Percentiles rank a stretch among this genome's conserved stretches.
Evolutionary conservation across 1,140 invertebrate species (phyloP).

Genomic region (Uloborus diversus): DNA sequence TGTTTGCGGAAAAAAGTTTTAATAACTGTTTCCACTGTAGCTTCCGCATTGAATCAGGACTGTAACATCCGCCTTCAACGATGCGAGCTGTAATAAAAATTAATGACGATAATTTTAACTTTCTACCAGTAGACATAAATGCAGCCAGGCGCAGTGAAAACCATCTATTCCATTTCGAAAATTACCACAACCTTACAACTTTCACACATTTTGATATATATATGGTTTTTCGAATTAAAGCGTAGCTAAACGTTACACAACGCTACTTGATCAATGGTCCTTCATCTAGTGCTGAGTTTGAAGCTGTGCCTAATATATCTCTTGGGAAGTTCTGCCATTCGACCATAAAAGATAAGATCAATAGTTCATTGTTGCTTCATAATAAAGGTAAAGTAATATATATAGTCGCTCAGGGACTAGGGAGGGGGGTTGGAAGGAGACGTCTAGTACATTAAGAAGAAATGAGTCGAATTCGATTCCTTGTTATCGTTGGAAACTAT

Average conservation of each 20-base stretch:
- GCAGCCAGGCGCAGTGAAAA: constrained; percentile 19
- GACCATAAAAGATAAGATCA: constrained; percentile 31
- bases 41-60: background rate
- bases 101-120: constrained; percentile 48
- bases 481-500: background rate
- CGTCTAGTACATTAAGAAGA: background rate
- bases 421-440: background rate
- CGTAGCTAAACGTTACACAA: constrained; percentile 1
- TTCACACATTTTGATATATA: constrained; percentile 34
- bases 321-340: constrained; percentile 7
- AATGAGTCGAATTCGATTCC: background rate
- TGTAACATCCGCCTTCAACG: background rate
- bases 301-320: constrained; percentile 28
- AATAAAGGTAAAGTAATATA: constrained; percentile 50
- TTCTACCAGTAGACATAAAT: constrained; percentile 29
- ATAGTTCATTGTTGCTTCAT: constrained; percentile 34
- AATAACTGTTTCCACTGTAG: constrained; percentile 2
- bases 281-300: constrained; percentile 3
- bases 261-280: constrained; percentile 30
- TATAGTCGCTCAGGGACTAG: too few relatives aligned
- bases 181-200: constrained; percentile 17
- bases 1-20: background rate
- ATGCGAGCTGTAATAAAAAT: constrained; percentile 43
- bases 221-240: constrained; percentile 8
- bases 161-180: constrained; percentile 42